phyloP scores from a whole-genome alignment of 1,140 invertebrate species.

The Papilio helenus region DNA sequence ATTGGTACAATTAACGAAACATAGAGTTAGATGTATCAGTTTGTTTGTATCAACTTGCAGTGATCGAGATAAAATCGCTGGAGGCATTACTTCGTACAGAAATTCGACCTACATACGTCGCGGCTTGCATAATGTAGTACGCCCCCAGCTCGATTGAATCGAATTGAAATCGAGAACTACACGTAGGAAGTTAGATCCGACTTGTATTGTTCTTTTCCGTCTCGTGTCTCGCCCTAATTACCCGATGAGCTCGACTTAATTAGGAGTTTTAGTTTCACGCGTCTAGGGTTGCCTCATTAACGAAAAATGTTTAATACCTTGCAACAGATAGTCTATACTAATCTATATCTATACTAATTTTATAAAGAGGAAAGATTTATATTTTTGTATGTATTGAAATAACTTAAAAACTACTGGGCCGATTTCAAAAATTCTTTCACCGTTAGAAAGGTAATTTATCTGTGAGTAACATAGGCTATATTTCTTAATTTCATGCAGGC shows the following conservation, averaged over 20 bases:
- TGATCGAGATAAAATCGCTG: constrained; percentile 55
- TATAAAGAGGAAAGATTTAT: no score
- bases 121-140: constrained; percentile 52
- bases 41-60: constrained; percentile 37
- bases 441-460: no score
- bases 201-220: constrained; percentile 35
- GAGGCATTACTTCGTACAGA: constrained; percentile 54
- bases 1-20: constrained; percentile 15
- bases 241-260: constrained; percentile 11
- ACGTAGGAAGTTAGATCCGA: constrained; percentile 41
- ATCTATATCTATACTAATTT: no score
- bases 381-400: no score
- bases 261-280: neutral
- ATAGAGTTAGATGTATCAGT: constrained; percentile 9
- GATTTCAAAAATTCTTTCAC: no score
- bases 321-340: no score
- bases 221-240: constrained; percentile 28
- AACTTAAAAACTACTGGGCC: no score
- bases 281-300: constrained; percentile 15
- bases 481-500: no score
- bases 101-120: constrained; percentile 53
- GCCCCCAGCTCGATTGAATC: constrained; percentile 49
- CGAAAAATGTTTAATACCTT: neutral
- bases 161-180: constrained; percentile 41
- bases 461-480: no score